These are phyloP conservation scores for Balaeniceps rex DNA, from an alignment of 2,113 vertebrate species.

Conservation along the genomic window DNA sequence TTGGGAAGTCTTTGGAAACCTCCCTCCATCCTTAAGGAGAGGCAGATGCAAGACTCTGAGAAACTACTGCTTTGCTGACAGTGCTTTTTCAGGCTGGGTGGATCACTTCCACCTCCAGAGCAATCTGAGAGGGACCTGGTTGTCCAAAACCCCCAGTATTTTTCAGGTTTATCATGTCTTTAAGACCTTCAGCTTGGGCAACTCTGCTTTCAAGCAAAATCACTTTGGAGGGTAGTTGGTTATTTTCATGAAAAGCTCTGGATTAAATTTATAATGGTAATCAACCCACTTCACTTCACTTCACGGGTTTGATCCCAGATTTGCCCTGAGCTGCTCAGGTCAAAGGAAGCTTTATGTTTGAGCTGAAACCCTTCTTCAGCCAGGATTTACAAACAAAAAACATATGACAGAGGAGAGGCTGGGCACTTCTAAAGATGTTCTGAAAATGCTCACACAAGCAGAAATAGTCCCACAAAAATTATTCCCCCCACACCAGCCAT, in stretches of 20 bases:
- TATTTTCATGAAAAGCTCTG: background rate
- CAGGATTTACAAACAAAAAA: background rate
- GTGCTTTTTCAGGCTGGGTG: background rate
- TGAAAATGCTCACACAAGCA: background rate
- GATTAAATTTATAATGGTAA: background rate
- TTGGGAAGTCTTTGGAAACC: background rate
- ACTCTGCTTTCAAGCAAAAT: background rate
- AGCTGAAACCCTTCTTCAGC: background rate
- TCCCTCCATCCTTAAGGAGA: background rate
- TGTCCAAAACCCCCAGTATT: background rate
- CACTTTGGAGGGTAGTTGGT: background rate
- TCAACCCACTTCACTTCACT: background rate
- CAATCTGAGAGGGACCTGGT: background rate
- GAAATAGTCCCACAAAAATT: background rate
- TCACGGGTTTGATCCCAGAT: background rate
- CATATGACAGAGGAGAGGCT: background rate
- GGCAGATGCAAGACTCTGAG: background rate
- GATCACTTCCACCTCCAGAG: background rate
- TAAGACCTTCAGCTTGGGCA: background rate
- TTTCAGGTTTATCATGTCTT: background rate
- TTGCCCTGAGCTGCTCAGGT: background rate
- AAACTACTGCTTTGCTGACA: background rate
- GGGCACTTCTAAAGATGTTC: background rate
- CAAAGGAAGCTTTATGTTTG: background rate
- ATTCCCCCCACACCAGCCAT: background rate